Percentiles rank a stretch among this genome's conserved stretches.
Evolutionary conservation across 2,888 invertebrate genomes (phyloP).

Genomic region (Spialia ferax): DNA sequence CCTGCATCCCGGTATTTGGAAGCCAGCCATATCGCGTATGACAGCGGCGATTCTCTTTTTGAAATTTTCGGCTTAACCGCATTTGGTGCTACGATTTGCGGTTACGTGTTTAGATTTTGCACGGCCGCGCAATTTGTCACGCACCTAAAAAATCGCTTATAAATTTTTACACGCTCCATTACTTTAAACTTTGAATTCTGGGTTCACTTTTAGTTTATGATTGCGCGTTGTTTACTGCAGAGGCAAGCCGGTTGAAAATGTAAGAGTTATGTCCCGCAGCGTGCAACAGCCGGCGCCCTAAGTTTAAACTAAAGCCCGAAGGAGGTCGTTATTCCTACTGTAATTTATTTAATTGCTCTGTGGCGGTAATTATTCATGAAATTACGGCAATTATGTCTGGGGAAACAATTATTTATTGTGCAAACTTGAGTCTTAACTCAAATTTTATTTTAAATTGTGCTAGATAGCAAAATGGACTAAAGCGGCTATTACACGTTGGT

Average conservation of each 20-base stretch:
- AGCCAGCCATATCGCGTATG: conserved; percentile 83
- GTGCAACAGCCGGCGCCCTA: conserved; percentile 76
- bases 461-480: conserved; percentile 72
- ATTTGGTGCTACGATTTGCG: conserved; percentile 72
- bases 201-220: conserved; percentile 45
- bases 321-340: conserved; percentile 82
- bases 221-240: conserved; percentile 46
- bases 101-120: conserved; percentile 75
- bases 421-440: conserved; percentile 84
- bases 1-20: conserved; percentile 69
- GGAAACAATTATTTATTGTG: conserved; percentile 86
- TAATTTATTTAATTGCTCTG: conserved; percentile 87
- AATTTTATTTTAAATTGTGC: conserved; percentile 83
- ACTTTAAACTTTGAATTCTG: conserved; percentile 39
- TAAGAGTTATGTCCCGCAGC: conserved; percentile 63
- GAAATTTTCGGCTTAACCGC: conserved; percentile 75
- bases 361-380: conserved; percentile 86
- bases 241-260: conserved; percentile 50
- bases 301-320: conserved; percentile 81
- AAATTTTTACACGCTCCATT: conserved; percentile 39
- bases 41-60: conserved; percentile 82
- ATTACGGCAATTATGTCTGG: conserved; percentile 85
- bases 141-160: conserved; percentile 44
- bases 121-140: conserved; percentile 62
- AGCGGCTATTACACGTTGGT: background rate